phyloP scores from a whole-genome alignment of 92 coral and sea anemone species.

The Epizoanthus scotinus region DNA sequence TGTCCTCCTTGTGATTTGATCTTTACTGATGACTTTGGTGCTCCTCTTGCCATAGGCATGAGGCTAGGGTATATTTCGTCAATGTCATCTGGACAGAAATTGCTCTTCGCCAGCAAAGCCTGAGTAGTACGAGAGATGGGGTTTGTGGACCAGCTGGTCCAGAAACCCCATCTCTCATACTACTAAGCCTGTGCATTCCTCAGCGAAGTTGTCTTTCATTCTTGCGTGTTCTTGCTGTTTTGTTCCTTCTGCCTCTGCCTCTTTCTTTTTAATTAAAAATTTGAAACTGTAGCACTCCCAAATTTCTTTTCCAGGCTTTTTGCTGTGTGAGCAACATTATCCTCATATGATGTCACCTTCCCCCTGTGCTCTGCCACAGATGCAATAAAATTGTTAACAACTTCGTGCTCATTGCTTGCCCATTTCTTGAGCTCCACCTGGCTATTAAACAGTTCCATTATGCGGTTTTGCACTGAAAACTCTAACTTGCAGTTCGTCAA shows the following conservation, averaged over 20 bases:
- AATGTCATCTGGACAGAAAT: slow-evolving; percentile 33
- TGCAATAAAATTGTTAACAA: slow-evolving; percentile 21
- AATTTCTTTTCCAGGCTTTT: slow-evolving; percentile 33
- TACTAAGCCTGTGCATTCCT: slow-evolving; percentile 39
- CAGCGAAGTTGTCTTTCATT: slow-evolving; percentile 25
- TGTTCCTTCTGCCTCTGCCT: slow-evolving; percentile 41
- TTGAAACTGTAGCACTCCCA: background rate
- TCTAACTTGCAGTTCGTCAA: slow-evolving; percentile 41
- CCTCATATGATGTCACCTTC: slow-evolving; percentile 13
- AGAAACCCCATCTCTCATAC: no score
- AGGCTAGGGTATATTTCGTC: slow-evolving; percentile 38
- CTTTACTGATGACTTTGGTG: slow-evolving; percentile 12
- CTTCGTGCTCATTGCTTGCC: slow-evolving; percentile 31
- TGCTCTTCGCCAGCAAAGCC: slow-evolving; percentile 37
- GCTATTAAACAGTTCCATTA: slow-evolving; percentile 13
- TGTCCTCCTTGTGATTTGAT: slow-evolving; percentile 17
- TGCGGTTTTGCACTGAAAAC: slow-evolving; percentile 29
- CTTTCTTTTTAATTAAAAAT: slow-evolving; percentile 33
- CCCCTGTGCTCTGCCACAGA: background rate
- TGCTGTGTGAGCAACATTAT: slow-evolving; percentile 22
- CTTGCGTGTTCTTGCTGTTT: slow-evolving; percentile 35
- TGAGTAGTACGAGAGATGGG: no score
- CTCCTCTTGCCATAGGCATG: slow-evolving; percentile 34
- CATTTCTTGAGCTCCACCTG: slow-evolving; percentile 33
- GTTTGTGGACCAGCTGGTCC: no score